Conservation (phyloP, 2,888 invertebrate species). For the Steinernema carpocapsae region DNA sequence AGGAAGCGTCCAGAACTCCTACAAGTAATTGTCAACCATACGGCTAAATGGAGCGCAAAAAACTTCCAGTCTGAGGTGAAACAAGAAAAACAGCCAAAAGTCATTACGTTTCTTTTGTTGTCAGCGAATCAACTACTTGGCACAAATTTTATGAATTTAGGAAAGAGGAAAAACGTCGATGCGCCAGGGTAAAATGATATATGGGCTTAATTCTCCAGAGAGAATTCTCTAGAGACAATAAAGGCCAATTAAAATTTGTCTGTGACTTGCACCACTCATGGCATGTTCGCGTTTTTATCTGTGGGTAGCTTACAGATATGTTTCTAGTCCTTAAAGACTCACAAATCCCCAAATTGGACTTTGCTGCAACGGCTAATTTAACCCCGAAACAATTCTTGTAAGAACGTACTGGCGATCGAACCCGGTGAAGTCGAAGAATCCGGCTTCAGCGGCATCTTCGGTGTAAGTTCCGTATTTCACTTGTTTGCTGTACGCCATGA, state of each 20-base stretch:
- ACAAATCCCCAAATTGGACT: neutral
- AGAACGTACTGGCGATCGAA: conserved; percentile 22
- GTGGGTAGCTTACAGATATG: neutral
- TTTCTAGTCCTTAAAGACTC: neutral
- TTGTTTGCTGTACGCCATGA: conserved; percentile 64
- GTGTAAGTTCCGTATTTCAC: conserved; percentile 53
- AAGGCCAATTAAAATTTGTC: conserved; percentile 28
- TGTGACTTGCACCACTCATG: neutral
- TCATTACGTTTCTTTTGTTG: too few species aligned
- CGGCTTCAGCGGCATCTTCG: conserved; percentile 49
- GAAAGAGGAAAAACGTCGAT: conserved; percentile 17
- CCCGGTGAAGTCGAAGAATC: conserved; percentile 30
- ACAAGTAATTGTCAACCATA: too few species aligned
- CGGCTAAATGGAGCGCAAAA: too few species aligned
- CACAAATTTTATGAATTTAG: conserved; percentile 19
- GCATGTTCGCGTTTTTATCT: neutral
- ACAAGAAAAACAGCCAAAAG: too few species aligned
- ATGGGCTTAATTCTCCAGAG: conserved; percentile 7
- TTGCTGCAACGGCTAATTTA: neutral
- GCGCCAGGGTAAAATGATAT: neutral
- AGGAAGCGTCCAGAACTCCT: too few species aligned
- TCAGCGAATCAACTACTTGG: too few species aligned
- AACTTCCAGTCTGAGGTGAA: too few species aligned
- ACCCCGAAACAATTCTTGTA: neutral
- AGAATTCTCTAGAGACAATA: conserved; percentile 30